A percentile compares a stretch with the other conserved stretches of the same genome.
These are phyloP conservation scores for Delia radicum DNA, from an alignment of 1,140 invertebrate species.

Conservation along the genomic window DNA sequence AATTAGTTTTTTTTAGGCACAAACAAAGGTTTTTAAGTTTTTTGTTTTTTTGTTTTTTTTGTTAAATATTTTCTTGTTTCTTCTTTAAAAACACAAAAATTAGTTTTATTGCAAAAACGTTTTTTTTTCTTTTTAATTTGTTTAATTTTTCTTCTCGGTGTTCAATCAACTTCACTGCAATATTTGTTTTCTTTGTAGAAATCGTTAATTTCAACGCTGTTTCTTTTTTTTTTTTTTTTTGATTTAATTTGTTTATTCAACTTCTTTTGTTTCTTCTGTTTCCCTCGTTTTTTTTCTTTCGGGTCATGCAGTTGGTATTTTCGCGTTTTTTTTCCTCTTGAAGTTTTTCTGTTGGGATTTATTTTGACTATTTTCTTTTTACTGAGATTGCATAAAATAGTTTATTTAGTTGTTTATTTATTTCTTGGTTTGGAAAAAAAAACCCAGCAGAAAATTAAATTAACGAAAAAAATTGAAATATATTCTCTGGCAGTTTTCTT, in stretches of 20 bases:
- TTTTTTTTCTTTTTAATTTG: not conserved
- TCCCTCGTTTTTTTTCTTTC: not conserved
- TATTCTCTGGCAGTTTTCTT: conserved; percentile 7
- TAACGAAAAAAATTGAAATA: too few relatives aligned
- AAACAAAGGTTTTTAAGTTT: not conserved
- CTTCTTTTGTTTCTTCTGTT: not conserved
- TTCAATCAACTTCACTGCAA: conserved; percentile 32
- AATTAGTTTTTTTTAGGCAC: not conserved
- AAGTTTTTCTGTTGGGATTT: conserved; percentile 24
- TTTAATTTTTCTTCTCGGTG: not conserved
- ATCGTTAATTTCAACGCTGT: conserved; percentile 28
- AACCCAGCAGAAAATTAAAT: too few relatives aligned
- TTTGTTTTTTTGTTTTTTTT: not conserved
- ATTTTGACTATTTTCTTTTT: conserved; percentile 26
- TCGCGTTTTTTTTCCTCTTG: conserved; percentile 22
- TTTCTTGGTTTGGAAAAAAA: not conserved
- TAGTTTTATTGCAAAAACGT: not conserved
- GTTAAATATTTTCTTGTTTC: not conserved
- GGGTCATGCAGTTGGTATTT: not conserved
- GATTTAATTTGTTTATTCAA: conserved; percentile 7
- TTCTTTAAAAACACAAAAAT: not conserved
- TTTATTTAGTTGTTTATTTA: not conserved
- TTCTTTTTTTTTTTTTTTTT: conserved; percentile 25
- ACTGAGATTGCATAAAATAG: conserved; percentile 15
- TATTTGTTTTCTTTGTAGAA: conserved; percentile 29